These are phyloP conservation scores for Phodopus roborovskii DNA, from an alignment of 2,113 vertebrate species.

Conservation along the genomic window DNA sequence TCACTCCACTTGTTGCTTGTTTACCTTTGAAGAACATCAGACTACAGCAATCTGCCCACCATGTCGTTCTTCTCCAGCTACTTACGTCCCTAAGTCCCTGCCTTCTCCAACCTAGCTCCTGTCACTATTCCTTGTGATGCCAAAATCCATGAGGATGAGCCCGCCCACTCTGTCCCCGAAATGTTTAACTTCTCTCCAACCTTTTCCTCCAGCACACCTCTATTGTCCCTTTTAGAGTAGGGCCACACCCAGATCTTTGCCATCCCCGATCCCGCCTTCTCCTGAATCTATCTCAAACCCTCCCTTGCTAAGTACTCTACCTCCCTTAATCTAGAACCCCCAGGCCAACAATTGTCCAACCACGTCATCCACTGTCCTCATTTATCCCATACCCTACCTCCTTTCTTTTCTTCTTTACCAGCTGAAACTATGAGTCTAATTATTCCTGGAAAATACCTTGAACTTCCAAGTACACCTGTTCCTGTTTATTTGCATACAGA, in stretches of 20 bases:
- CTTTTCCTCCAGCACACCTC: neutral
- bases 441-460: conserved; percentile 3
- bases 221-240: neutral
- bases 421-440: neutral
- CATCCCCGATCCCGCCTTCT: neutral
- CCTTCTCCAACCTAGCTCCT: neutral
- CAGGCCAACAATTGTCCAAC: neutral
- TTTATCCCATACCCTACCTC: neutral
- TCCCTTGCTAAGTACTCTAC: neutral
- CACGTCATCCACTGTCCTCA: neutral
- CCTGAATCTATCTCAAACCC: neutral
- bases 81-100: neutral
- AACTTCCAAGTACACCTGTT: neutral
- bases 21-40: neutral
- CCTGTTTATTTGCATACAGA: neutral
- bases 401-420: neutral
- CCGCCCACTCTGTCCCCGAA: neutral
- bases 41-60: neutral
- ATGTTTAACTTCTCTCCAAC: neutral
- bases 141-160: neutral
- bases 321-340: neutral
- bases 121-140: neutral
- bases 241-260: neutral
- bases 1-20: conserved; percentile 22
- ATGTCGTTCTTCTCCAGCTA: neutral